Evolutionary conservation across 2,797 vertebrate species (phyloP).

Genomic region (Gouania willdenowi): DNA sequence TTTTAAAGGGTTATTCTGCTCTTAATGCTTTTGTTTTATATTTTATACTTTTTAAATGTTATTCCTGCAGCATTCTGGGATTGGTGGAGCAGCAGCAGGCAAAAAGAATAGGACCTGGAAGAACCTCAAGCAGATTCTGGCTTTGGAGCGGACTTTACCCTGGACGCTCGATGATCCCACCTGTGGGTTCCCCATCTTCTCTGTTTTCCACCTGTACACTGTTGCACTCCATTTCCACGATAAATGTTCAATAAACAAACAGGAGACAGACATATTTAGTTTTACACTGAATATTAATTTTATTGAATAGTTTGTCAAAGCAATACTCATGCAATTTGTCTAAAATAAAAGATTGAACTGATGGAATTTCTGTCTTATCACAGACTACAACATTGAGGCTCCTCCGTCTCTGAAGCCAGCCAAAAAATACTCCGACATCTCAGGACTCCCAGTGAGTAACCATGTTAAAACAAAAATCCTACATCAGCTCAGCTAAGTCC

Average conservation of each 20-base stretch:
- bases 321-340: too few relatives aligned
- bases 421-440: constrained; percentile 98
- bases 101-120: constrained; percentile 99
- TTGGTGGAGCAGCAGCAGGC: constrained; percentile 93
- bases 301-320: too few relatives aligned
- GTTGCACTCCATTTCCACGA: too few relatives aligned
- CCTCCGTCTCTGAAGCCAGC: constrained; percentile 92
- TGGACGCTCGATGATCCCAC: constrained; percentile 93
- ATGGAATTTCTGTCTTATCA: constrained; percentile 16
- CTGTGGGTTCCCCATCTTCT: constrained; percentile 80
- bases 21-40: background rate
- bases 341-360: background rate
- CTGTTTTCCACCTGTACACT: background rate
- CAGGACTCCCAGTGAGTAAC: constrained; percentile 89
- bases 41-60: background rate
- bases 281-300: background rate
- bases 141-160: constrained; percentile 90
- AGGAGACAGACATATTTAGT: too few relatives aligned
- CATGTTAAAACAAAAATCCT: background rate
- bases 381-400: constrained; percentile 93
- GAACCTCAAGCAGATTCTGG: constrained; percentile 97
- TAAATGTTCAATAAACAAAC: too few relatives aligned
- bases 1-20: background rate
- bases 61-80: constrained; percentile 86
- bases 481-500: background rate